These are phyloP conservation scores for Gavialis gangeticus DNA, from an alignment of 2,113 vertebrate species.

Conservation along the genomic window DNA sequence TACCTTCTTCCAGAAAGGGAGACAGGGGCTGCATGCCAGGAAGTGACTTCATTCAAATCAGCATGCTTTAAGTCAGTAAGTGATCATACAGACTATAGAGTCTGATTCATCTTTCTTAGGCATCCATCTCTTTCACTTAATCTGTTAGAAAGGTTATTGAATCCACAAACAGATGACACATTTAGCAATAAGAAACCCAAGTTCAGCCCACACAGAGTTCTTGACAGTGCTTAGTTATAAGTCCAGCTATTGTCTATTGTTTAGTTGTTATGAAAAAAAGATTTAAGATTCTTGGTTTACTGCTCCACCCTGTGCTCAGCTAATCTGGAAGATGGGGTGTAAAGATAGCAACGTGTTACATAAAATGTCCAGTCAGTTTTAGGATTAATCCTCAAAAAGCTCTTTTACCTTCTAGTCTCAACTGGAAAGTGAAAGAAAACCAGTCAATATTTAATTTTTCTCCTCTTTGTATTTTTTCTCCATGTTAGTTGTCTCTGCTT, in stretches of 20 bases:
- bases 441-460: neutral
- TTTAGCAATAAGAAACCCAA: neutral
- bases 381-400: neutral
- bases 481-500: neutral
- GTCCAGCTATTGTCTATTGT: neutral
- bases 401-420: neutral
- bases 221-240: neutral
- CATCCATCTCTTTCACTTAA: neutral
- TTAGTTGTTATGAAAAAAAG: neutral
- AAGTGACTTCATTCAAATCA: neutral
- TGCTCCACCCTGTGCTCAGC: neutral
- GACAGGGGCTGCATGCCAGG: neutral
- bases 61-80: neutral
- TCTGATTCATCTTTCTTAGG: neutral
- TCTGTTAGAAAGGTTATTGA: neutral
- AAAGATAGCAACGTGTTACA: neutral
- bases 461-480: neutral
- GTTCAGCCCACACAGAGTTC: neutral
- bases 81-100: neutral
- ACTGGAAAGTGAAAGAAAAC: neutral
- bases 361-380: neutral
- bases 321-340: neutral
- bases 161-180: neutral
- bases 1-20: neutral
- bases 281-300: neutral